phyloP scores from a whole-genome alignment of 2,113 vertebrate genomes.

The Sebastes fasciatus region DNA sequence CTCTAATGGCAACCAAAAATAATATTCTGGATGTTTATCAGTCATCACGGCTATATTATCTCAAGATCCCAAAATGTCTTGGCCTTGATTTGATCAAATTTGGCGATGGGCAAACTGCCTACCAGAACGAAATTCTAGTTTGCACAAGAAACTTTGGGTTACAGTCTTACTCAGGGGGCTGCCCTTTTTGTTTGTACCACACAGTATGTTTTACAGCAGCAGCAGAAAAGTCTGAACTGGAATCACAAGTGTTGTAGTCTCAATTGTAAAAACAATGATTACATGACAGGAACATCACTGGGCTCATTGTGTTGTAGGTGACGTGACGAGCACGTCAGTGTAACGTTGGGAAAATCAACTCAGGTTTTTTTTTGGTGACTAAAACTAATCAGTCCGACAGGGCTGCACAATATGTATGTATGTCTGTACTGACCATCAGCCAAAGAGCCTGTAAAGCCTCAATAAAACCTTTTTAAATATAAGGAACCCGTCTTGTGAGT shows the following conservation, averaged over 20 bases:
- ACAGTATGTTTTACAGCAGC: background rate
- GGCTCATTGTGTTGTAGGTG: background rate
- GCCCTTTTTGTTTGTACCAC: too few species aligned
- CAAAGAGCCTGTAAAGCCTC: constrained; percentile 62
- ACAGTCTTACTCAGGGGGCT: too few species aligned
- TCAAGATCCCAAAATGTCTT: too few species aligned
- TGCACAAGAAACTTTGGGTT: too few species aligned
- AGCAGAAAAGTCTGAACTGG: background rate
- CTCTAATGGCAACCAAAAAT: too few species aligned
- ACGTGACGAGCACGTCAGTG: background rate
- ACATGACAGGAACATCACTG: background rate
- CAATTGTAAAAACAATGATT: background rate
- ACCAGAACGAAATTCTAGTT: too few species aligned
- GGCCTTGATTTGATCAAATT: too few species aligned
- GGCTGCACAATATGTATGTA: background rate
- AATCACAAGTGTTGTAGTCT: background rate
- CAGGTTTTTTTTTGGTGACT: constrained; percentile 12
- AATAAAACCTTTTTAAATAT: constrained; percentile 61
- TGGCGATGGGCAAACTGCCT: too few species aligned
- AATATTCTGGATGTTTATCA: too few species aligned
- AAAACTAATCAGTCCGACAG: background rate
- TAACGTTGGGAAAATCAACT: background rate
- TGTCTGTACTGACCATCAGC: constrained; percentile 10
- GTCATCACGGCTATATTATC: too few species aligned
- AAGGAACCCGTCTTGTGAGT: background rate